Conservation (phyloP, 1,140 invertebrate species). For the Heliothis subflexa region DNA sequence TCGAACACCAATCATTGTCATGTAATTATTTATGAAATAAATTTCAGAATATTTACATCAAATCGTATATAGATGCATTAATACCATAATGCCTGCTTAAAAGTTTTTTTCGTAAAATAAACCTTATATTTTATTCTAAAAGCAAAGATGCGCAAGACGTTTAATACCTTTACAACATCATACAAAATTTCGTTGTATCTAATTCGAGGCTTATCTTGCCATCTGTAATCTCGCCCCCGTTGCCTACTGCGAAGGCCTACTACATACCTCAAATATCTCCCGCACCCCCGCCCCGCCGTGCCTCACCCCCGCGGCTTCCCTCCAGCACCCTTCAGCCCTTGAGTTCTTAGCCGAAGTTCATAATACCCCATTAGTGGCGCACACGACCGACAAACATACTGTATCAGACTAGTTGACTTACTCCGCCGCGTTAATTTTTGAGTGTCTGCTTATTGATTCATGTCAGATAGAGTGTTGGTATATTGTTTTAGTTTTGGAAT, state of each 20-base stretch:
- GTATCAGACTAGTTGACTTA: slow-evolving; percentile 46
- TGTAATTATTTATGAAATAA: slow-evolving; percentile 21
- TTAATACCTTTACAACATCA: slow-evolving; percentile 81
- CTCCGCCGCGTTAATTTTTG: slow-evolving; percentile 34
- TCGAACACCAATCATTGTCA: background rate
- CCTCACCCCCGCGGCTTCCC: slow-evolving; percentile 48
- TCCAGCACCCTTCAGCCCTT: slow-evolving; percentile 58
- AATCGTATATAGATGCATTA: slow-evolving; percentile 33
- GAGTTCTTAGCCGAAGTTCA: slow-evolving; percentile 78
- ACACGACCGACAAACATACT: slow-evolving; percentile 61
- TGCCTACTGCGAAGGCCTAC: slow-evolving; percentile 57
- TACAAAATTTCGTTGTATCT: slow-evolving; percentile 84
- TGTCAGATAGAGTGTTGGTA: background rate
- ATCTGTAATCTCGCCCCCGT: slow-evolving; percentile 80
- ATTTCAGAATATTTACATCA: slow-evolving; percentile 17
- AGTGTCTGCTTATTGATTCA: slow-evolving; percentile 39
- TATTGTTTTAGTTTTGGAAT: background rate
- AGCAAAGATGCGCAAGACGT: slow-evolving; percentile 66
- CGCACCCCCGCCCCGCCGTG: slow-evolving; percentile 48
- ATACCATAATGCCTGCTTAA: slow-evolving; percentile 61
- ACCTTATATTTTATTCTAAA: slow-evolving; percentile 83
- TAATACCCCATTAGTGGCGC: slow-evolving; percentile 82
- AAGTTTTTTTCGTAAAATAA: slow-evolving; percentile 72
- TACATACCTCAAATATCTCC: slow-evolving; percentile 73
- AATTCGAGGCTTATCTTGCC: slow-evolving; percentile 84